Conservation (phyloP, 2,888 invertebrate genomes). For the Nemoura dubitans region DNA sequence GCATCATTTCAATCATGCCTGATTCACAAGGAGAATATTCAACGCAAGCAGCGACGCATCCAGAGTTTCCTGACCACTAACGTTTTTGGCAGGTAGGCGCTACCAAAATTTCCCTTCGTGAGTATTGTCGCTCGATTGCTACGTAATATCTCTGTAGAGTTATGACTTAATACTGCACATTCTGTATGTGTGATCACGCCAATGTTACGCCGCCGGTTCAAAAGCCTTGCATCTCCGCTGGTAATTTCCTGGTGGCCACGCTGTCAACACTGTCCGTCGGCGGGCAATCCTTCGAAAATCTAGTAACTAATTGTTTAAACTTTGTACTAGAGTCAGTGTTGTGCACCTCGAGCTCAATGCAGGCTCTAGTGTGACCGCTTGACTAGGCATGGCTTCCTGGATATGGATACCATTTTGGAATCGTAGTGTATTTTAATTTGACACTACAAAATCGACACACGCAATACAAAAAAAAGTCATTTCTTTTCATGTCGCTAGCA, state of each 20-base stretch:
- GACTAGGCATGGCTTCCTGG: background rate
- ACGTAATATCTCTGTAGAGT: background rate
- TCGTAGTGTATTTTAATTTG: background rate
- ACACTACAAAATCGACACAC: background rate
- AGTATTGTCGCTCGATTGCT: background rate
- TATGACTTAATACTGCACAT: background rate
- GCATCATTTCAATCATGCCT: conserved; percentile 3
- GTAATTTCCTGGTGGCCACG: background rate
- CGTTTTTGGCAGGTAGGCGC: background rate
- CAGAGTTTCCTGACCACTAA: background rate
- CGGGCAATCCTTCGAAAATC: background rate
- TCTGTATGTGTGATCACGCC: background rate
- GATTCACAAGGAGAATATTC: background rate
- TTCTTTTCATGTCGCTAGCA: background rate
- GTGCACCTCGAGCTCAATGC: background rate
- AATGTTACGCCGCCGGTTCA: background rate
- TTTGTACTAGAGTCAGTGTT: conserved; percentile 12
- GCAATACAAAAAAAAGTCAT: background rate
- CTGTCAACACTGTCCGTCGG: background rate
- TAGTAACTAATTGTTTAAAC: background rate
- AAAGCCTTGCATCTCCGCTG: background rate
- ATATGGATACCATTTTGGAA: background rate
- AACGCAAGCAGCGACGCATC: background rate
- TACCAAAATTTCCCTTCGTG: background rate
- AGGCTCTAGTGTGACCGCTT: background rate